Evolutionary conservation across 2,888 invertebrate genomes (phyloP), one percentile per base, ranked within the genome.

Genomic region (Agrypnus murinus): DNA sequence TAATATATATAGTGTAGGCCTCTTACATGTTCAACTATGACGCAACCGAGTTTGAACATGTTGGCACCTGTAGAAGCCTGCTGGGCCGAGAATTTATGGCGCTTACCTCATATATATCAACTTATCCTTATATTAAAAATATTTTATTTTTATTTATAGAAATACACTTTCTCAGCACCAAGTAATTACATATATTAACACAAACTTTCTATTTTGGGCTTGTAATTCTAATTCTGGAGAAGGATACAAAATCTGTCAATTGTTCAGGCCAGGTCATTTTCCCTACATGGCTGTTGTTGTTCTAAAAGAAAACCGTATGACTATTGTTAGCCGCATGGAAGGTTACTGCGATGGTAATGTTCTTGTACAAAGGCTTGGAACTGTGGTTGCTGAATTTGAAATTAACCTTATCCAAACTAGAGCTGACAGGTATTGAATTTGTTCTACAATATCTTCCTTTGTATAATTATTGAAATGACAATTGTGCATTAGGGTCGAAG

Each of bases 241-340:
- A 85, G 99, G 99, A 0, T 95, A 95, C 87, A 90, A 95, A 78
- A 98, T 98, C 19, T 93, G 95, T 7, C 96, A 95, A 85, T 93
- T 96, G 0, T 90, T 98, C 32, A 92, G 94, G 72, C 95, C 94
- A 19, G 90, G 91, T 65, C 90, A 90, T 76, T 95, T 92, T 84
- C 99, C 99, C 9, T 92, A 97, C 80, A 87, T 99, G 79, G 95
- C 96, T 68, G 89, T 98, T 66, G 93, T 99, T 80, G 97, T 96
- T 62, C 88, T 98, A 36, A 91, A 95, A 75, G 95, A 97, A 65
- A 94, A 94, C 82, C 91, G 94, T 74, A 99, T 99, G 98, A 95
- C 96, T 1, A 77, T 80, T 14, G 79, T 79, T 1, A 83, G 83
- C 0, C 90, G 97, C 73, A 92, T 96, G 81, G 97, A 98, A 85